Evolutionary conservation across 2,888 invertebrate genomes (phyloP), one percentile per base, ranked within the genome.

Genomic region (Athrips mouffetella): DNA sequence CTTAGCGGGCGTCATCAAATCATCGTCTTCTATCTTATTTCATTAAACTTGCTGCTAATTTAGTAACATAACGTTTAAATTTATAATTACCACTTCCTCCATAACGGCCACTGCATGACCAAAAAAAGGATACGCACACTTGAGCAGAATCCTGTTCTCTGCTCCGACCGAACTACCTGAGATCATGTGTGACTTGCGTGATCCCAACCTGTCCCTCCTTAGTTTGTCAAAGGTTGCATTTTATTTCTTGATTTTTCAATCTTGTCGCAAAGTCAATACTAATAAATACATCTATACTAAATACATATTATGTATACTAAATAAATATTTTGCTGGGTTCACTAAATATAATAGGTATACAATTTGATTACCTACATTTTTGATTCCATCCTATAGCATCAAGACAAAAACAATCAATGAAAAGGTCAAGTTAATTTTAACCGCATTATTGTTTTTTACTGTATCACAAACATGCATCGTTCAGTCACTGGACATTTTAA

Each of bases 71-170:
- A 49, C 13, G 20, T 45, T 30, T 30, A 30, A 66, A 70, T 64
- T 68, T 73, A 76, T 76, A 53, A 54, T 71, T 77, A 67, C 74
- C 67, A 70, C 70, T 76, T 79, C 76, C 76, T 77, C 69, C 71
- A 73, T 83, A 82, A 82, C 84, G 81, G 83, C 82, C 76, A 76
- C 76, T 78, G 67, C 75, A 58, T 64, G 51, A 55, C 48, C 54
- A 63, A 67, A 83, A 80, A 83, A 80, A 73, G 66, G 69, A 70
- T 65, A 67, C 67, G 65, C 70, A 66, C 73, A 70, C 75, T 76
- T 74, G 71, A 70, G 73, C 74, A 76, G 69, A 80, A 81, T 83
- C 84, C 79, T 75, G 83, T 84, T 83, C 75, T 80, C 67, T 73
- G 67, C 69, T 69, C 69, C 50, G 45, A 45, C 45, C 41, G 7